phyloP scores from a whole-genome alignment of 2,888 invertebrate species.

The Acleris holmiana region DNA sequence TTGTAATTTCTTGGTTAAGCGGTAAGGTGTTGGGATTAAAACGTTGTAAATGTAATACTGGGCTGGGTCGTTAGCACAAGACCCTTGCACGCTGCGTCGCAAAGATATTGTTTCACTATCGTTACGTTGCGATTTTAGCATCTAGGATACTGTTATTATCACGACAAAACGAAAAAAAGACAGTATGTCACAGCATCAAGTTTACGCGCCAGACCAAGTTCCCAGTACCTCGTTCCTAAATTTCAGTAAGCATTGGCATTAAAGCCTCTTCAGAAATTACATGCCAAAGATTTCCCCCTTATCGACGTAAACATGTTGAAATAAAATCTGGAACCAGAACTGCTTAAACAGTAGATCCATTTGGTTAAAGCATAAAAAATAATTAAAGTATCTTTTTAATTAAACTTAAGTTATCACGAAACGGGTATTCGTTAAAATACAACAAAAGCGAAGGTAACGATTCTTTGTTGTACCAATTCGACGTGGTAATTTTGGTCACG shows the following conservation, averaged over 20 bases:
- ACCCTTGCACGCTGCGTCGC: slow-evolving; percentile 12
- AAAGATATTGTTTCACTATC: slow-evolving; percentile 13
- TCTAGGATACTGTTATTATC: no score
- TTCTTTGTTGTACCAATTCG: no score
- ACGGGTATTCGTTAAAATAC: no score
- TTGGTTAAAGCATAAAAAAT: no score
- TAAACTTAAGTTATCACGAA: no score
- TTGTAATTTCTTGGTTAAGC: no score
- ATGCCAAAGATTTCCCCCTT: slow-evolving; percentile 9
- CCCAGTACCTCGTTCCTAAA: slow-evolving; percentile 6
- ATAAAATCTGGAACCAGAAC: background rate
- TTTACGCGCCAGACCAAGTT: background rate
- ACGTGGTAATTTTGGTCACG: no score
- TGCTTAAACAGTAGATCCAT: background rate
- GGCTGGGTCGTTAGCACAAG: background rate
- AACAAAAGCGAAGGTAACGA: no score
- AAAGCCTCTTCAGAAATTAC: slow-evolving; percentile 17
- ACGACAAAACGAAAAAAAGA: background rate
- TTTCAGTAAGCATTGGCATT: slow-evolving; percentile 6
- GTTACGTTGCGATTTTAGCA: background rate
- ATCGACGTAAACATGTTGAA: background rate
- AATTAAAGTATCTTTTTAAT: no score
- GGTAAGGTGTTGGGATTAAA: slow-evolving; percentile 1
- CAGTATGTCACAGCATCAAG: background rate
- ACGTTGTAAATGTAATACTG: background rate